These are phyloP conservation scores for Podarcis cretensis DNA, from an alignment of 2,113 vertebrate species.

Conservation along the genomic window DNA sequence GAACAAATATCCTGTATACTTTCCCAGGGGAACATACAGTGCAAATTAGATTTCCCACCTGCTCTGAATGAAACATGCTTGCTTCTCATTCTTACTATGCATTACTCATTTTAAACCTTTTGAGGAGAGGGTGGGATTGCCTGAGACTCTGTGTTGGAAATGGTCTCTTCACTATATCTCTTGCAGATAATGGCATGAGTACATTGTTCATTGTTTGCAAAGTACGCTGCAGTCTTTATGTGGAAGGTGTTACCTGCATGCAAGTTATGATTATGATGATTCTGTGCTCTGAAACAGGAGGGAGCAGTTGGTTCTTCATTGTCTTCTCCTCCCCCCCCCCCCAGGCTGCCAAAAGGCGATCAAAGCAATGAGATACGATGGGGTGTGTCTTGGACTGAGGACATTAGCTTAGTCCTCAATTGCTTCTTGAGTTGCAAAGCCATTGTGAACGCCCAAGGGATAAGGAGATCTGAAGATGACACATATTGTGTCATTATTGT, in stretches of 20 bases:
- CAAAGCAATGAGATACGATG: not conserved
- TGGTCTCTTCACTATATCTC: constrained; percentile 13
- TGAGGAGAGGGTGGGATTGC: not conserved
- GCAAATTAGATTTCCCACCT: not conserved
- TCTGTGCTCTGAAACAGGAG: constrained; percentile 51
- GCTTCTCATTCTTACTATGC: not conserved
- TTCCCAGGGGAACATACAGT: no score
- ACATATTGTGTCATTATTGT: not conserved
- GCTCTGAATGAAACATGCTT: not conserved
- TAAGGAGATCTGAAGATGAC: not conserved
- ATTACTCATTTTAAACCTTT: not conserved
- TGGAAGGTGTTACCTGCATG: constrained; percentile 13
- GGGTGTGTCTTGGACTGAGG: not conserved
- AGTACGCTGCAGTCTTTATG: not conserved
- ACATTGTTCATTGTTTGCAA: constrained; percentile 52
- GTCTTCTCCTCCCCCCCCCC: not conserved
- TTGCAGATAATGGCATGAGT: constrained; percentile 44
- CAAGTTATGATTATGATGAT: constrained; percentile 33
- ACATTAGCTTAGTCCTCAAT: not conserved
- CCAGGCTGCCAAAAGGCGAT: not conserved
- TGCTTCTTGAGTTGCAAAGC: fast-evolving
- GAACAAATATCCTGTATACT: no score
- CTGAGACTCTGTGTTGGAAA: not conserved
- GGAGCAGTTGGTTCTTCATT: constrained; percentile 30
- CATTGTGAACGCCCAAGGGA: not conserved